These are phyloP conservation scores for Nycteola revayana DNA, from an alignment of 2,888 invertebrate genomes.

Conservation along the genomic window DNA sequence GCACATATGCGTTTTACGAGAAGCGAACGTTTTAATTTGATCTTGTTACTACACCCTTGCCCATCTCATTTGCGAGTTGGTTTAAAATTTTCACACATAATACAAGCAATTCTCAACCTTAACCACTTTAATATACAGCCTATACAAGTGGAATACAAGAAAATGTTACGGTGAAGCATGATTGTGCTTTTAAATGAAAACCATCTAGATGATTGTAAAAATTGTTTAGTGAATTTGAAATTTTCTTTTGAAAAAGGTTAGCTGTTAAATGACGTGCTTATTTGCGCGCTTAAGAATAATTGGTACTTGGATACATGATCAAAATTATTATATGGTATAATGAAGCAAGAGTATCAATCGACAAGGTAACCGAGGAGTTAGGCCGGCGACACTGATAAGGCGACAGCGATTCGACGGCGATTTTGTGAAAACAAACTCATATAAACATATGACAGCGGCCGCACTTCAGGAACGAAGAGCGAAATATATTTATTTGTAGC, in stretches of 20 bases:
- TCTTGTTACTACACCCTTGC: constrained; percentile 38
- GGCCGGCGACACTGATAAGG: no score
- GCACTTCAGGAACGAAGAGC: no score
- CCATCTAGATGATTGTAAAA: constrained; percentile 39
- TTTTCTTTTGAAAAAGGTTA: constrained; percentile 17
- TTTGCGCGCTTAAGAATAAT: no score
- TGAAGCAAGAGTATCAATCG: no score
- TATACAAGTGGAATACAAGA: not conserved
- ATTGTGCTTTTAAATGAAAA: constrained; percentile 38
- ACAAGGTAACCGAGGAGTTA: no score
- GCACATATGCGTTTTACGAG: constrained; percentile 36
- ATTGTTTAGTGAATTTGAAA: constrained; percentile 32
- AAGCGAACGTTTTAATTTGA: constrained; percentile 45
- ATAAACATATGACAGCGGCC: no score
- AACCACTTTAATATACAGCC: not conserved
- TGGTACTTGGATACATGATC: no score
- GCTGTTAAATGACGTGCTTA: no score
- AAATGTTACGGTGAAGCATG: constrained; percentile 19
- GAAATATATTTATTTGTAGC: no score
- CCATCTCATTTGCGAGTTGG: constrained; percentile 38
- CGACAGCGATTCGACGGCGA: no score
- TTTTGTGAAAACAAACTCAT: no score
- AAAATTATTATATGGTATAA: no score
- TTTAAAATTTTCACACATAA: not conserved
- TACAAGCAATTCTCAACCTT: constrained; percentile 13